Base-by-base conservation (phyloP, 1,140 invertebrate species). In the Cyphomyrmex costatus region DNA sequence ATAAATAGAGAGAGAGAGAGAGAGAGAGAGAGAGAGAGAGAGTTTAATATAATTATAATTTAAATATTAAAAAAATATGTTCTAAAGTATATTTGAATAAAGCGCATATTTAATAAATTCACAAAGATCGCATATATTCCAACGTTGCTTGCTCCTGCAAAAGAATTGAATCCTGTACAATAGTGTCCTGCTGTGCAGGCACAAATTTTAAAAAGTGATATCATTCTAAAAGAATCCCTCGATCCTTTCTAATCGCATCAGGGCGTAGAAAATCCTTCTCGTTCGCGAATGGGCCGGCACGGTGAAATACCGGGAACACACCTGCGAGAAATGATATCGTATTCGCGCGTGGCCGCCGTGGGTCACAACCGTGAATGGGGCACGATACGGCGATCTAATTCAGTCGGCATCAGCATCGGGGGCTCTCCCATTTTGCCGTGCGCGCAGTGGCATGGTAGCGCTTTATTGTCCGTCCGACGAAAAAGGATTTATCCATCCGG, bases 401-500 rank as follows among this genome's bases (percentile, higher is more conserved):
- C 68, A 85, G 79, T 42, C 87, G 63, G 53, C 68, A 87, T 80
- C 88, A 51, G 27, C 74, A 74, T 88, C 74, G 30, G 87, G 46
- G 87, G 46, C 63, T 71, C 60, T 79, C 3, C 74, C 74, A 89
- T 90, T 90, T 85, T 70, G 79, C 85, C 24, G 53, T 19, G 70
- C 85, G 68, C 71, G 70, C 61, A 74, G 51, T 71, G 77, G 58
- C 60, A 76, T 30, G 77, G 61, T 49, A 60, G 36, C 77, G 65
- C 76, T 85, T 88, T 89, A 91, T 91, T 91, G 90, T 91, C 86
- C 90, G 73, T 91, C 90, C 90, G 49, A 89, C 90, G 86, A 91
- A 91, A 91, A 91, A 91, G 90, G 90, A 91, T 91, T 91, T 91
- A 91, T 91, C 90, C 86, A 65, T 82, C 56, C 87, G 51, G 56